Evolutionary conservation across 2,888 invertebrate species (phyloP).

Genomic region (Embidobia sp.): DNA sequence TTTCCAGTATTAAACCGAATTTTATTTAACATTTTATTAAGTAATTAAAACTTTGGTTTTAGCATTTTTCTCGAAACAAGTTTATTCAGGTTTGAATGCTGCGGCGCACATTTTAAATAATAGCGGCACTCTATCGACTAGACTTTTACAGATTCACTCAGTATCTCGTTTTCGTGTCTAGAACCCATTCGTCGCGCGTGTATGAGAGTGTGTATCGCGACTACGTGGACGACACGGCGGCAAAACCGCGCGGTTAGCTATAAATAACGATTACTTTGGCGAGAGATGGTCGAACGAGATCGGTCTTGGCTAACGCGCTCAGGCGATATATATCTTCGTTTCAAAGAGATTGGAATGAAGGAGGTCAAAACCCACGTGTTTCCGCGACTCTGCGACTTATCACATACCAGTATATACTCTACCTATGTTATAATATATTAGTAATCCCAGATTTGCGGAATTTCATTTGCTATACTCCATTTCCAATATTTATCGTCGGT

Average conservation of each 20-base stretch:
- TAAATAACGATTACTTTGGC: constrained; percentile 67
- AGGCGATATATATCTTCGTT: constrained; percentile 66
- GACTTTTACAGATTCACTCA: constrained; percentile 45
- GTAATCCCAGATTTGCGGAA: constrained; percentile 48
- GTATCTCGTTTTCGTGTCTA: constrained; percentile 52
- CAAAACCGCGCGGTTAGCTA: constrained; percentile 55
- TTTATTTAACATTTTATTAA: no score
- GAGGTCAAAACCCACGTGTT: constrained; percentile 66
- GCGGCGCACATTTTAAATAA: constrained; percentile 34
- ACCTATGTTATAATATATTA: constrained; percentile 46
- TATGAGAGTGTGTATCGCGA: constrained; percentile 45
- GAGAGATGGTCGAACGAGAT: constrained; percentile 63
- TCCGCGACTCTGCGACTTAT: constrained; percentile 60
- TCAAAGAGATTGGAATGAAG: constrained; percentile 66
- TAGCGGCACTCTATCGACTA: constrained; percentile 43
- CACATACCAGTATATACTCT: constrained; percentile 34
- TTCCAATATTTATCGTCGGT: constrained; percentile 17
- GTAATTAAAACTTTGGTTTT: neutral
- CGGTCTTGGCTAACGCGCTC: constrained; percentile 51
- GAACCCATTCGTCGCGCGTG: constrained; percentile 42
- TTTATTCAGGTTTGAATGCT: constrained; percentile 32
- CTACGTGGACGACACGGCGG: constrained; percentile 46
- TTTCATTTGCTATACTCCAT: constrained; percentile 24
- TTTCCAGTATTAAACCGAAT: no score
- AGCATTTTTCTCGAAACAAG: constrained; percentile 41